These are phyloP conservation scores for Pantherophis alleghaniensis DNA, from an alignment of 2,797 vertebrate species.

Conservation along the genomic window DNA sequence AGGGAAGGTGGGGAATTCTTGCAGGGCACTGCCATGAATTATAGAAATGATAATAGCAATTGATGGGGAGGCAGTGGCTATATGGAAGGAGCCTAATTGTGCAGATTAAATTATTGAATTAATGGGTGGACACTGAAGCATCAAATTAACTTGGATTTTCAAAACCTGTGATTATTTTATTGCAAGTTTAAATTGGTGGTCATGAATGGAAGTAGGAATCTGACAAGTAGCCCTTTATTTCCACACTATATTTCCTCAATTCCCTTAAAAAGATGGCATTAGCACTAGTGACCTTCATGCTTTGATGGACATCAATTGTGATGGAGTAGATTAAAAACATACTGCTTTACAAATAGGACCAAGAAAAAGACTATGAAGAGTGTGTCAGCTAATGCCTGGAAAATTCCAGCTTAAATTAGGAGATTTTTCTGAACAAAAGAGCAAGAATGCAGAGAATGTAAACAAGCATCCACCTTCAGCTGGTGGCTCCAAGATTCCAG, in stretches of 20 bases:
- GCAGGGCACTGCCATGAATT: not conserved
- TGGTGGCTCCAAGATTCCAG: not conserved
- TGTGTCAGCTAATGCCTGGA: not conserved
- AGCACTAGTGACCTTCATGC: not conserved
- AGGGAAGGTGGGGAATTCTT: not conserved
- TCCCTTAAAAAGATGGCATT: not conserved
- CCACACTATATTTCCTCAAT: not conserved
- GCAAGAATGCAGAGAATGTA: not conserved
- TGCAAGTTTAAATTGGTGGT: not conserved
- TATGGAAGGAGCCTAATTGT: not conserved
- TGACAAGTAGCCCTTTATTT: not conserved
- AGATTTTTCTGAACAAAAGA: not conserved
- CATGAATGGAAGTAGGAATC: not conserved
- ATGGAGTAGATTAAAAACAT: not conserved
- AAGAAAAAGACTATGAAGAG: not conserved
- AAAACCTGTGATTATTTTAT: not conserved
- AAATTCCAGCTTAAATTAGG: not conserved
- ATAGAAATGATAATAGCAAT: not conserved
- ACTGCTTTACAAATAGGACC: not conserved
- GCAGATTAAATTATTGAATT: not conserved
- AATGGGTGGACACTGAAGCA: not conserved
- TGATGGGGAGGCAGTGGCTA: not conserved
- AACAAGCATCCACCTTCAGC: not conserved
- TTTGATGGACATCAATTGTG: not conserved
- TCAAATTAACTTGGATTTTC: not conserved